Conservation (phyloP, 1,140 invertebrate genomes). For the Tetragnatha versicolor region DNA sequence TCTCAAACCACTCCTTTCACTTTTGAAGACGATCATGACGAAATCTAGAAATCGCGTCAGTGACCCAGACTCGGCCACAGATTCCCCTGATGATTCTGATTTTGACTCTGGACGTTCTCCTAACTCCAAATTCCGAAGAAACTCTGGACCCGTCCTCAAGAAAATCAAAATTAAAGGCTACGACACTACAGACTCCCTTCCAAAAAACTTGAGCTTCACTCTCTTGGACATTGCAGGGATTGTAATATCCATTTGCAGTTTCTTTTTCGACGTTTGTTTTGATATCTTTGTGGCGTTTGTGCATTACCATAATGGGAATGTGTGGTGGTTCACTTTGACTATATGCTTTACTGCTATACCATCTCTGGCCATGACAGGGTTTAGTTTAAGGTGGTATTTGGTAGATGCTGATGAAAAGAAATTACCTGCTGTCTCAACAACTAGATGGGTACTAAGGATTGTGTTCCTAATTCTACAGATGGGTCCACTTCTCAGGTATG, state of each 20-base stretch:
- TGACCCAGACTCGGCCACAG: slow-evolving; percentile 37
- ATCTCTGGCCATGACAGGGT: slow-evolving; percentile 60
- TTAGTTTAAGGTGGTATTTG: slow-evolving; percentile 61
- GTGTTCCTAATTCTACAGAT: slow-evolving; percentile 58
- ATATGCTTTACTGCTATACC: slow-evolving; percentile 60
- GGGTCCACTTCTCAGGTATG: slow-evolving; percentile 56
- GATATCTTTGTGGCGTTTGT: slow-evolving; percentile 57
- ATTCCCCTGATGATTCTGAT: slow-evolving; percentile 51
- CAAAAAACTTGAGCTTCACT: slow-evolving; percentile 56
- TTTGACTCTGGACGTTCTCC: slow-evolving; percentile 32
- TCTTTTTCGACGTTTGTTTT: slow-evolving; percentile 58
- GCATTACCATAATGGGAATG: slow-evolving; percentile 57
- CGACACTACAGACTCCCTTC: slow-evolving; percentile 44
- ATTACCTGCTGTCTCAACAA: slow-evolving; percentile 42
- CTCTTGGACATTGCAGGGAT: slow-evolving; percentile 56
- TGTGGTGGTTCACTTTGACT: slow-evolving; percentile 61
- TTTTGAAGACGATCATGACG: background rate
- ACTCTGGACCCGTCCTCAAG: slow-evolving; percentile 40
- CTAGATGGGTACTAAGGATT: slow-evolving; percentile 56
- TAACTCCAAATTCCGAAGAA: slow-evolving; percentile 21
- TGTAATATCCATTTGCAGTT: slow-evolving; percentile 57
- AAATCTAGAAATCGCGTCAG: background rate
- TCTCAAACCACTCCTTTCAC: background rate
- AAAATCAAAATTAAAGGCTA: slow-evolving; percentile 54
- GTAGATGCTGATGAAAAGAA: slow-evolving; percentile 53